Base-by-base conservation (phyloP, 2,888 invertebrate genomes). In the Gandaritis pyraliata region DNA sequence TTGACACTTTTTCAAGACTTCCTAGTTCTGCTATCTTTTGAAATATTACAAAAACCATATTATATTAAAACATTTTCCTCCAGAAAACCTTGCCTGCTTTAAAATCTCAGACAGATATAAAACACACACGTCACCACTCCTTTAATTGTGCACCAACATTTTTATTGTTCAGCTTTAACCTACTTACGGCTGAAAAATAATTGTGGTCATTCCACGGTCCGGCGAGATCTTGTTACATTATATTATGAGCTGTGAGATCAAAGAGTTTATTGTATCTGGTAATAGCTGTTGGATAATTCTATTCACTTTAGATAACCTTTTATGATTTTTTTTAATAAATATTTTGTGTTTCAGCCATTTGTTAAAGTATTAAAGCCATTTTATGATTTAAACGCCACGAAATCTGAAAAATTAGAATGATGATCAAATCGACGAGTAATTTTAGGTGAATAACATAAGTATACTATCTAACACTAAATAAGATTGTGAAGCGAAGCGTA, bases 161-260 rank as follows among this genome's bases (percentile, higher is more conserved):
- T n/a, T 78, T 80, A 78, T 80, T 77, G 79, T 81, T 76, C 69
- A 74, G 71, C 69, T 71, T 70, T 82, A 85, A 86, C 85, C 86
- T 80, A 85, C 68, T 80, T 81, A 75, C 68, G 72, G 64, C 69
- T 66, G 69, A 72, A 75, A 78, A 77, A 77, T 79, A 77, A 80
- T 79, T 77, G 74, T 72, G 72, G 70, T 61, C 64, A 66, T 13
- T 53, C 67, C 74, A 70, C 77, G 82, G 72, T 64, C 49, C 58
- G 33, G 70, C 71, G 74, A 68, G 73, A 75, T 81, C 78, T 62
- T 76, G 80, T 86, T 85, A 84, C 86, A 82, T 57, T 53, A 71
- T 79, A 79, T 87, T 85, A 85, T 81, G 78, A 81, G 76, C 52
- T 62, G 56, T 55, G 53, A 68, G 82, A 83, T 83, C 78, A 83